Evolutionary conservation across 2,888 invertebrate genomes (phyloP), one percentile per base, ranked within the genome.

Genomic region (Thysanoteuthis rhombus): DNA sequence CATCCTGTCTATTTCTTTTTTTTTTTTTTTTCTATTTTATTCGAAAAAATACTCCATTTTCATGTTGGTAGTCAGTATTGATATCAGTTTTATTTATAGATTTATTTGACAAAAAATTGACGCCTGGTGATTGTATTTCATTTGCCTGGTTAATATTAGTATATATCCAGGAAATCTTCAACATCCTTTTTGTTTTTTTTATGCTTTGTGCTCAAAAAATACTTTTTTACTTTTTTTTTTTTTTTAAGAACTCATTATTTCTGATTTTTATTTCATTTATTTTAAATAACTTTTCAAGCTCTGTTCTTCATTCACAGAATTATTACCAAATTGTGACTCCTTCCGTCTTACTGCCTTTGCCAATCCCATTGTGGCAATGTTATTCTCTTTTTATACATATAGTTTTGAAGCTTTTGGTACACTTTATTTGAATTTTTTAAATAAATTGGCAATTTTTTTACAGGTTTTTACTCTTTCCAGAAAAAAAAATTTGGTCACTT

Each of bases 251-350:
- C 25, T 52, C 25, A 52, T 22, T 58, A 40, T 92, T 36, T 93
- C 36, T 28, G 12, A 22, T 40, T 92, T 22, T 36, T 1, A 16
- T 45, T 92, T 75, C n/a, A n/a, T 75, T 75, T 75, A 32, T n/a
- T 75, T n/a, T n/a, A n/a, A 75, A 75, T 75, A 75, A 75, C 38
- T 92, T 16, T 92, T 47, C 45, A 40, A 45, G n/a, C 36, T 93
- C 19, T 40, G 36, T 90, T 93, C 90, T 93, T 93, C 38, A 90
- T 90, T 90, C 10, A 42, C n/a, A 47, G 42, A 93, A 93, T 93
- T 89, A 38, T 52, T 90, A 32, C 47, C 89, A 38, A 90, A 39
- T 40, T 45, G 38, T 89, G 45, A 58, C 47, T 32, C 10, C 36
- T 42, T n/a, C 8, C n/a, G 58, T 38, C n/a, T 28, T 90, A 25